These are phyloP conservation scores for Nyctibius grandis DNA, from an alignment of 2,797 vertebrate species.

Conservation along the genomic window DNA sequence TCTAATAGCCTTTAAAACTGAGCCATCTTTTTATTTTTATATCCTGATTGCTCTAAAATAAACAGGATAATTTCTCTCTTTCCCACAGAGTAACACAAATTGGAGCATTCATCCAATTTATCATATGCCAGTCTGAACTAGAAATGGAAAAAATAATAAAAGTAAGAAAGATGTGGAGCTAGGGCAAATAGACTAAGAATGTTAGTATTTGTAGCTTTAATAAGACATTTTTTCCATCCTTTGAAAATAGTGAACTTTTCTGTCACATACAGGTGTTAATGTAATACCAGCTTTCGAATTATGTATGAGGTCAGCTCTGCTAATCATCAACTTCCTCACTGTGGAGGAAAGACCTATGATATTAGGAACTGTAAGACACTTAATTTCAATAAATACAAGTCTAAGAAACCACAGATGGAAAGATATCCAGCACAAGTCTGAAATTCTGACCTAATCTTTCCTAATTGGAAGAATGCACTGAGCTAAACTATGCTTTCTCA, in stretches of 20 bases:
- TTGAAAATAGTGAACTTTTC: constrained; percentile 36
- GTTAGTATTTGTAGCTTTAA: neutral
- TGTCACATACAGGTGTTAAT: neutral
- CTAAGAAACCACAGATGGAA: neutral
- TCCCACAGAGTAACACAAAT: constrained; percentile 31
- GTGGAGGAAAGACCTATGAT: neutral
- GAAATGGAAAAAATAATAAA: constrained; percentile 27
- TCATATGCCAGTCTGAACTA: constrained; percentile 19
- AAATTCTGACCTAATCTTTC: neutral
- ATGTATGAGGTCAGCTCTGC: neutral
- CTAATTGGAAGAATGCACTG: neutral
- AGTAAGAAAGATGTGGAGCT: constrained; percentile 31
- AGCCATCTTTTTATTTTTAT: neutral
- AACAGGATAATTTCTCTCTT: constrained; percentile 28
- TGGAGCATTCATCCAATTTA: constrained; percentile 1
- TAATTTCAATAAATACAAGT: neutral
- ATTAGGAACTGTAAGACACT: neutral
- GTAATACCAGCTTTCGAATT: neutral
- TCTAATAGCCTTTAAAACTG: constrained; percentile 3
- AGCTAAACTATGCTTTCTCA: neutral
- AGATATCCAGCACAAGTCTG: neutral
- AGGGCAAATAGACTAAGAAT: neutral
- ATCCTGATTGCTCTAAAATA: constrained; percentile 31
- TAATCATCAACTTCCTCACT: neutral
- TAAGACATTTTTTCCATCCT: constrained; percentile 19